A percentile compares a stretch with the other conserved stretches of the same genome.
Conservation (phyloP, 2,113 vertebrate genomes). For the Phalacrocorax pelagicus region DNA sequence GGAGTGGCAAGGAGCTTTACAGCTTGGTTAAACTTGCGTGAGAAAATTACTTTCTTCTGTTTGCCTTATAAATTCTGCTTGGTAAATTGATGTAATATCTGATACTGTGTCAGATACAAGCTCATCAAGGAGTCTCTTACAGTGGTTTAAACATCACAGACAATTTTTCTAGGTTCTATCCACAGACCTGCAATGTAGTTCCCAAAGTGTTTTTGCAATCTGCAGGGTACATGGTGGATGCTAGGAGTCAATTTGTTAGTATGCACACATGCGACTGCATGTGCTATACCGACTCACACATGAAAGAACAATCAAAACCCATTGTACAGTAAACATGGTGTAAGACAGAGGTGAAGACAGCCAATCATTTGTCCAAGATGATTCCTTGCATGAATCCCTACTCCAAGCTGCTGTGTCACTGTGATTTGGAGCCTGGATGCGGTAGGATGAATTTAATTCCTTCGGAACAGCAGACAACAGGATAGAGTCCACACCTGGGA, state of each 20-base stretch:
- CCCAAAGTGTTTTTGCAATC: background rate
- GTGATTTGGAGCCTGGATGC: background rate
- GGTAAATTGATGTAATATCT: background rate
- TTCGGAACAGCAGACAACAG: background rate
- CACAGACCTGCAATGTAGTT: background rate
- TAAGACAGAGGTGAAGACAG: background rate
- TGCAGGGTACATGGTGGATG: background rate
- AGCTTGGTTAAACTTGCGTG: background rate
- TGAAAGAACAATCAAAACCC: background rate
- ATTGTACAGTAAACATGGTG: accelerated
- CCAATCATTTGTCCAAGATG: background rate
- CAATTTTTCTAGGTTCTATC: background rate
- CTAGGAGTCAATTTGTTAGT: background rate
- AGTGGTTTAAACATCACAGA: background rate
- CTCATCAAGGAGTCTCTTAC: background rate
- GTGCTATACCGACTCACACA: background rate
- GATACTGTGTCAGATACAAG: background rate
- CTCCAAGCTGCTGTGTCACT: background rate
- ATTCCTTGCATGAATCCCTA: background rate
- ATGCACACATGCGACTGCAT: accelerated
- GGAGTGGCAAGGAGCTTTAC: background rate
- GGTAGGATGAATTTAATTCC: background rate
- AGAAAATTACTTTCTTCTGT: background rate
- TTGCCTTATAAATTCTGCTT: background rate
- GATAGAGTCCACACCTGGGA: background rate